These are phyloP conservation scores for Dryas iulia DNA, from an alignment of 1,140 invertebrate species.

Conservation along the genomic window DNA sequence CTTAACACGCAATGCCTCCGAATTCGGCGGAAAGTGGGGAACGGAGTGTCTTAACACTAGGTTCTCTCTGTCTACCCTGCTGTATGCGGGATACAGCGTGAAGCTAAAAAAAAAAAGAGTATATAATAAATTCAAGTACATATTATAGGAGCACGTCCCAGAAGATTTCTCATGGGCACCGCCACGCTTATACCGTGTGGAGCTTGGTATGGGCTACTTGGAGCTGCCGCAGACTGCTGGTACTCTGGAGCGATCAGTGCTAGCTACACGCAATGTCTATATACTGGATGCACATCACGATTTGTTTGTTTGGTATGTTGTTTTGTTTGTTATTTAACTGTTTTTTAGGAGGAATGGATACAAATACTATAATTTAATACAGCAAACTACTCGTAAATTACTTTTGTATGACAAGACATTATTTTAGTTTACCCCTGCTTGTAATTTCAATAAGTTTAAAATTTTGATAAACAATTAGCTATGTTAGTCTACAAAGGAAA, in stretches of 20 bases:
- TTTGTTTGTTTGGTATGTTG: constrained; percentile 96
- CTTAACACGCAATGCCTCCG: no score
- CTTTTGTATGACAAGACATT: no score
- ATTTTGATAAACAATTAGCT: no score
- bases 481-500: no score
- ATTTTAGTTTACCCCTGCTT: no score
- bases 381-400: no score
- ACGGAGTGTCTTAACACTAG: not conserved
- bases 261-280: constrained; percentile 97
- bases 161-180: constrained; percentile 87
- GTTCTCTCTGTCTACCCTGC: not conserved
- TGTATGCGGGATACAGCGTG: not conserved
- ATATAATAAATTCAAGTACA: no score
- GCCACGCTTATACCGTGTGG: constrained; percentile 95
- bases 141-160: constrained; percentile 88
- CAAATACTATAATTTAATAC: no score
- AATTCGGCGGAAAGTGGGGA: no score
- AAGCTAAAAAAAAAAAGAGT: not conserved
- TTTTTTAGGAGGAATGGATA: no score
- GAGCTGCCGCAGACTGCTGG: constrained; percentile 97
- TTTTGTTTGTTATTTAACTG: not conserved
- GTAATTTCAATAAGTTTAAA: no score
- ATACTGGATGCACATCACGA: constrained; percentile 97
- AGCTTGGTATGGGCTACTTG: constrained; percentile 98
- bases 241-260: constrained; percentile 87